Base-by-base conservation (phyloP, 2,888 invertebrate genomes). In the Electrophaes corylata region DNA sequence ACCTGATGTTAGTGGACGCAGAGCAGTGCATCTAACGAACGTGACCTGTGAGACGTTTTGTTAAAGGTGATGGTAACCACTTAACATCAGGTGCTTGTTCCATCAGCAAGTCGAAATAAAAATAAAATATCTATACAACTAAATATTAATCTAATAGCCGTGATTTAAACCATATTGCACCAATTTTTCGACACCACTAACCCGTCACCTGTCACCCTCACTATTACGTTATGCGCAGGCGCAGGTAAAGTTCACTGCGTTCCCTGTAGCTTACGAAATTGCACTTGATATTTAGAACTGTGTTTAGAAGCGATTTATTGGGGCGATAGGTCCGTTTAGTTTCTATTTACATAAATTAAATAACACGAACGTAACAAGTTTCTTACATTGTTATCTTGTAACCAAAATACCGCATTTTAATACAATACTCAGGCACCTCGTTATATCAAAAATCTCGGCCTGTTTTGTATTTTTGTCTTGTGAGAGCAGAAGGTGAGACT, bases 191-290 rank as follows among this genome's bases (percentile, higher is more conserved):
- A 45, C 52, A 57, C 19, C 20, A 50, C 29, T 47, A 50, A 56
- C 47, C 51, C 18, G 48, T 53, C 53, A 53, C 53, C 53, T 58
- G 55, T 64, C 60, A 49, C 56, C 64, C 49, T 45, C 47, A 43
- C 39, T 44, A 16, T 49, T 47, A 45, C 50, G 47, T 31, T 44
- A 51, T 47, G 45, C 56, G 56, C 49, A 4, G 16, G 50, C 50
- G 51, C 51, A 20, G 39, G 18, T 61, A 65, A 65, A 65, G 65
- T 63, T 65, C 65, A 65, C 55, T 6, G 33, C 59, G 63, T 63
- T 65, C 65, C 63, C 65, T 59, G 4, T 31, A 26, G 20, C 48
- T 58, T 58, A 45, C 58, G 50, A 60, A 59, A 60, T 40, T 50
- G 40, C 50, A 35, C 51, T 40, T 41, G 50, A 50, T 57, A 57